phyloP scores from a whole-genome alignment of 2,888 invertebrate genomes.

The Amphipoea oculea region DNA sequence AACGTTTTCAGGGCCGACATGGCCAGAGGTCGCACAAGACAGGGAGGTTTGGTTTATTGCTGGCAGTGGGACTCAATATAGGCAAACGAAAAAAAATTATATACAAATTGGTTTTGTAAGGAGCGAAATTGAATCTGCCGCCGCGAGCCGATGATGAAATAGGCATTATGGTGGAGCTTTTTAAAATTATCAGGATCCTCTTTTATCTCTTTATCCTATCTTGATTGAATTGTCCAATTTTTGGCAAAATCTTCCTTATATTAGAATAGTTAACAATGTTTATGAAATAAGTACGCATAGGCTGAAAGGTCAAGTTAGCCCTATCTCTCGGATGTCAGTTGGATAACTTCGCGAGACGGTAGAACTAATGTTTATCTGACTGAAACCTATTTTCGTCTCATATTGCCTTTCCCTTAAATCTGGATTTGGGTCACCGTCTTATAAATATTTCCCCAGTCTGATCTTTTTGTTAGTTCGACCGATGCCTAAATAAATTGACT shows the following conservation, averaged over 20 bases:
- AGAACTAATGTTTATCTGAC: background rate
- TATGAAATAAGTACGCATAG: background rate
- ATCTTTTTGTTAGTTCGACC: slow-evolving; percentile 34
- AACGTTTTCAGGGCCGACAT: background rate
- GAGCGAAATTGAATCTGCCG: slow-evolving; percentile 27
- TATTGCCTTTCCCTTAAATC: slow-evolving; percentile 17
- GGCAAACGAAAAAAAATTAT: background rate
- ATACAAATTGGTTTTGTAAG: slow-evolving; percentile 29
- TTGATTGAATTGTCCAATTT: slow-evolving; percentile 21
- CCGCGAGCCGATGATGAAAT: slow-evolving; percentile 7
- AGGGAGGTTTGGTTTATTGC: too few relatives aligned
- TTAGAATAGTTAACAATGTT: background rate
- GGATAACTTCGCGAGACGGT: background rate
- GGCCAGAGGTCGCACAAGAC: too few relatives aligned
- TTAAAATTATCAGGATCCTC: slow-evolving; percentile 9
- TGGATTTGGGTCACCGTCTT: slow-evolving; percentile 29
- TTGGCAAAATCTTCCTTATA: slow-evolving; percentile 12
- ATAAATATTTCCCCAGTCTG: slow-evolving; percentile 31
- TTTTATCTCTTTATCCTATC: slow-evolving; percentile 7
- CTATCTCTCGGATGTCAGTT: background rate
- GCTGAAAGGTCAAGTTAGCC: background rate
- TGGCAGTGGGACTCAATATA: too few relatives aligned
- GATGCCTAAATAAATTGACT: slow-evolving; percentile 45
- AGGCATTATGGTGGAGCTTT: slow-evolving; percentile 27
- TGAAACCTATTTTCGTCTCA: slow-evolving; percentile 28